Base-by-base conservation (phyloP, 2,888 invertebrate genomes). In the Philonicus albiceps region DNA sequence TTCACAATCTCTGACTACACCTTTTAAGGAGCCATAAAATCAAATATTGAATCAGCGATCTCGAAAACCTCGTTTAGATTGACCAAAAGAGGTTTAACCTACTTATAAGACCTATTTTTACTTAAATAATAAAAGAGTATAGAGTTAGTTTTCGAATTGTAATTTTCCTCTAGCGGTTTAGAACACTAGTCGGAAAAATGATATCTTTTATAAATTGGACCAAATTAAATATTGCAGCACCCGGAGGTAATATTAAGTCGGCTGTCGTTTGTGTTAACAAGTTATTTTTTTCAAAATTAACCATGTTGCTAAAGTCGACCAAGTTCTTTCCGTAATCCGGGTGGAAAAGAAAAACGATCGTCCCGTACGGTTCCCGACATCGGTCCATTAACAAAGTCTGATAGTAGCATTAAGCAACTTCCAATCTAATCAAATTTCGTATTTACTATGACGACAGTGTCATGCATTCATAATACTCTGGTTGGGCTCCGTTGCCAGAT, bases 361-460 rank as follows among this genome's bases (percentile, higher is more conserved):
- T 37, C 75, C 75, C 75, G 85, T 75, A 75, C 74, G 75, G 53
- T 11, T 49, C 49, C 13, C 55, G 85, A 85, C 75, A 75, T 73
- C 75, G 40, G 75, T 76, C 86, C 76, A 86, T 86, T 86, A 86
- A 86, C 76, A 86, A 86, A 86, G 64, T 86, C 76, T 86, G 76
- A 76, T 86, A 53, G 49, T 4, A 76, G 86, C 76, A 86, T 86
- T 86, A 86, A 64, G 55, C 86, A 86, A 86, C 76, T 86, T 86
- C 76, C 76, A 86, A 75, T 86, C 76, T 76, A 86, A 86, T 86
- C 86, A 76, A 86, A 86, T 86, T 86, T 86, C 53, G 76, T 76
- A 86, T 76, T 76, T 76, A 86, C 76, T 49, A 76, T 86, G 86
- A 76, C 53, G 86, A 86, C 86, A 86, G 64, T 75, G 86, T 86